Percentiles rank a stretch among this genome's conserved stretches.
phyloP scores from a whole-genome alignment of 2,113 vertebrate genomes.

The Scomber japonicus region DNA sequence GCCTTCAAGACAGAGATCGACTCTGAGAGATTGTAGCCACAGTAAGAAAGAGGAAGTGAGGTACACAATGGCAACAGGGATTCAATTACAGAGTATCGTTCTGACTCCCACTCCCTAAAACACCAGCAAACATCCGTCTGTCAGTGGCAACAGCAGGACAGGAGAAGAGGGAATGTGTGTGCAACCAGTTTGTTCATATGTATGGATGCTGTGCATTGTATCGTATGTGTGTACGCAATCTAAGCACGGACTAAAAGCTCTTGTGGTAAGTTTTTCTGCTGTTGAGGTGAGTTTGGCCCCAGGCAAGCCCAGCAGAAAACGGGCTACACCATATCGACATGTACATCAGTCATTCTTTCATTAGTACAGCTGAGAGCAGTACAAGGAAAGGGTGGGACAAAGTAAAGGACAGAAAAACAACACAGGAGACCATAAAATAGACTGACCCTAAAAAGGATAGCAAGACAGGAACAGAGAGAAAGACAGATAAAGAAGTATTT shows the following conservation, averaged over 20 bases:
- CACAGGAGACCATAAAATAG: constrained; percentile 18
- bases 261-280: constrained; percentile 8
- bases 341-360: constrained; percentile 59
- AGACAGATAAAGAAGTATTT: constrained; percentile 18
- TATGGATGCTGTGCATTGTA: constrained; percentile 3
- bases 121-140: constrained; percentile 42
- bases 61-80: constrained; percentile 53
- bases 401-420: constrained; percentile 41
- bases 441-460: constrained; percentile 23
- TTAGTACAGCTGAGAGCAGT: constrained; percentile 42
- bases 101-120: constrained; percentile 50
- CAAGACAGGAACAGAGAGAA: constrained; percentile 17
- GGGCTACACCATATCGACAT: constrained; percentile 32
- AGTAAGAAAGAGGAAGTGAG: constrained; percentile 32
- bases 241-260: constrained; percentile 29
- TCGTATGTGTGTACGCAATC: not conserved
- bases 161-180: constrained; percentile 3
- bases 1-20: constrained; percentile 23
- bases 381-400: constrained; percentile 13
- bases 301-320: constrained; percentile 53
- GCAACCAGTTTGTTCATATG: not conserved
- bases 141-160: constrained; percentile 31
- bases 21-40: constrained; percentile 35
- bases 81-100: constrained; percentile 66
- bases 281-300: constrained; percentile 39